Evolutionary conservation across 2,797 vertebrate genomes (phyloP).

Genomic region (Rallus crepitans): DNA sequence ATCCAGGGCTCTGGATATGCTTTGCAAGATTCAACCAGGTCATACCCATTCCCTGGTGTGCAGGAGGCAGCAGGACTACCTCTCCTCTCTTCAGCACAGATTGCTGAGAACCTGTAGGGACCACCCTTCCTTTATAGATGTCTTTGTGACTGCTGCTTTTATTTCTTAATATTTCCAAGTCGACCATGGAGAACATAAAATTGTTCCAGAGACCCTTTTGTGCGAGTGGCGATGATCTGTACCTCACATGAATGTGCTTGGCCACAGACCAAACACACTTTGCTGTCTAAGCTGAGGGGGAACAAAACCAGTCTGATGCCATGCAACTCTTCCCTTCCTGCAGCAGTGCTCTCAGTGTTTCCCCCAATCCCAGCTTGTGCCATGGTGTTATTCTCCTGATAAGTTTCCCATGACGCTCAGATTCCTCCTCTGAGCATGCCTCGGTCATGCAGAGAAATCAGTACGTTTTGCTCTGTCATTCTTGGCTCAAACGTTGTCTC

Average conservation of each 20-base stretch:
- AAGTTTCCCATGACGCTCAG: rapidly evolving
- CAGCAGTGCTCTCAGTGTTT: background rate
- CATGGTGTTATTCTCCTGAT: background rate
- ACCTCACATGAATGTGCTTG: background rate
- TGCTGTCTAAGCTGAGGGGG: background rate
- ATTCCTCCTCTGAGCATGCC: background rate
- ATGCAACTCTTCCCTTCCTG: background rate
- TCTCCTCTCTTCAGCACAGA: background rate
- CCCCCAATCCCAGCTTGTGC: background rate
- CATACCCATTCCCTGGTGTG: rapidly evolving
- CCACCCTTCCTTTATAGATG: background rate
- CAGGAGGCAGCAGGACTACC: background rate
- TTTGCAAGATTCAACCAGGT: background rate
- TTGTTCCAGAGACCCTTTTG: background rate
- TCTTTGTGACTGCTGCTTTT: background rate
- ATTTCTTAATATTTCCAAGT: background rate
- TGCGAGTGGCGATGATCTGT: background rate
- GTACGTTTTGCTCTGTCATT: background rate
- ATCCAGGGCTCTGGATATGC: no score
- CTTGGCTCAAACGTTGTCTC: background rate
- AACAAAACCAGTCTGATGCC: background rate
- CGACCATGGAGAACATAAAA: background rate
- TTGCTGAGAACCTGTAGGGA: background rate
- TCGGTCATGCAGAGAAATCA: background rate
- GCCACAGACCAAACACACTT: background rate